phyloP scores from a whole-genome alignment of 2,113 vertebrate species.

The Cinclus mexicanus region DNA sequence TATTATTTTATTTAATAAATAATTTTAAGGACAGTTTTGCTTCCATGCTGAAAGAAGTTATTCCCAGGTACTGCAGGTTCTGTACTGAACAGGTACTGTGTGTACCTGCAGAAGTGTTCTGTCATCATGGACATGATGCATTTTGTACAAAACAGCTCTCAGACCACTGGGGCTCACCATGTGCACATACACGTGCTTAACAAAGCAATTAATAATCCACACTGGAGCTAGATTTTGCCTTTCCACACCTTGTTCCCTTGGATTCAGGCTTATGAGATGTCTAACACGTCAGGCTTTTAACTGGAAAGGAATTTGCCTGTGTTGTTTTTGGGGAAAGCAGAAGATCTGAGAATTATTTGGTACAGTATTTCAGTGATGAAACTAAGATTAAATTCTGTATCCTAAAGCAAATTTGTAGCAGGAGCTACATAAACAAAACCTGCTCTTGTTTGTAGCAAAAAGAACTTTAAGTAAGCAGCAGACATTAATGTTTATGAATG shows the following conservation, averaged over 20 bases:
- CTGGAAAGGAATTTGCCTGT: background rate
- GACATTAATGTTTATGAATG: background rate
- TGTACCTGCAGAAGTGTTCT: background rate
- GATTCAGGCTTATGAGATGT: background rate
- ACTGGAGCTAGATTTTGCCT: background rate
- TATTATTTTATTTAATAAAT: background rate
- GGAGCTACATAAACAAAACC: background rate
- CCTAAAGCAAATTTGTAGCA: background rate
- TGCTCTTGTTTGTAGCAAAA: background rate
- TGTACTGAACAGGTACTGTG: background rate
- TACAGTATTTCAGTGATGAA: background rate
- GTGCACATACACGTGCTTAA: background rate
- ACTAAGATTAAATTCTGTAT: background rate
- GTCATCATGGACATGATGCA: background rate
- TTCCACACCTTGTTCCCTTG: background rate
- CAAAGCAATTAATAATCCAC: too few species aligned
- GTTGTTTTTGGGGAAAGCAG: background rate
- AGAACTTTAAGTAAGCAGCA: background rate
- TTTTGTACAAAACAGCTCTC: background rate
- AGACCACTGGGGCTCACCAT: fast-evolving
- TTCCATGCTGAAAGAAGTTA: background rate
- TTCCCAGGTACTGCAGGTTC: background rate
- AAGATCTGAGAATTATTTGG: background rate
- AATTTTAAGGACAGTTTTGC: background rate
- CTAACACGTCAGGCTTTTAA: background rate